Evolutionary conservation across 2,888 invertebrate genomes (phyloP).

Genomic region (Sphinx pinastri): DNA sequence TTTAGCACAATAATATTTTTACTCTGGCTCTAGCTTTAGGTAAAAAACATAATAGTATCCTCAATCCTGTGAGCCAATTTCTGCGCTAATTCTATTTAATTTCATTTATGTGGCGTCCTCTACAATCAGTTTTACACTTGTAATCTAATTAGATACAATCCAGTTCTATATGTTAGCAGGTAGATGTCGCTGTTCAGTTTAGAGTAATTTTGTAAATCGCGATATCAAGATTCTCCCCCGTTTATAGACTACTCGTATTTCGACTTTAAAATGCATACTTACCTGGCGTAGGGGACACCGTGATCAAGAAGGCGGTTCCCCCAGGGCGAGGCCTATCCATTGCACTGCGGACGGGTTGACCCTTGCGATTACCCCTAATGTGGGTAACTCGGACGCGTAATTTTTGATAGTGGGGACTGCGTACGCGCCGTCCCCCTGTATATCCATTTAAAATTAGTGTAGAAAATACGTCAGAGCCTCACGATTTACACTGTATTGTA

Average conservation of each 20-base stretch:
- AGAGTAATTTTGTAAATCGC: neutral
- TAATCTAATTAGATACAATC: neutral
- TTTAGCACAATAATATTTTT: too few relatives aligned
- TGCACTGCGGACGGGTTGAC: slow-evolving; percentile 26
- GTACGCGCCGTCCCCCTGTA: slow-evolving; percentile 34
- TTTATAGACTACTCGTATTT: neutral
- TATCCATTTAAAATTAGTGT: too few relatives aligned
- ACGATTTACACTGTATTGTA: too few relatives aligned
- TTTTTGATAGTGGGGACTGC: slow-evolving; percentile 28
- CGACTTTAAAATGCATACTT: too few relatives aligned
- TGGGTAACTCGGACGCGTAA: slow-evolving; percentile 32
- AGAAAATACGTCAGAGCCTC: too few relatives aligned
- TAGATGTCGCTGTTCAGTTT: neutral
- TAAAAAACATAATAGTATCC: too few relatives aligned
- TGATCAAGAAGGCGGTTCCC: slow-evolving; percentile 36
- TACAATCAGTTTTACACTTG: too few relatives aligned
- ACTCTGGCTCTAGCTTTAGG: too few relatives aligned
- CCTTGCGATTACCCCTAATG: slow-evolving; percentile 35
- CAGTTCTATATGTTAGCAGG: neutral
- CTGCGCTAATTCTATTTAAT: too few relatives aligned
- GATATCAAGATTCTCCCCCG: slow-evolving; percentile 21
- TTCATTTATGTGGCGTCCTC: too few relatives aligned
- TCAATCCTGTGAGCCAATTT: too few relatives aligned
- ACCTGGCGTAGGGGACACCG: slow-evolving; percentile 38
- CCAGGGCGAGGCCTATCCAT: slow-evolving; percentile 37